These are phyloP conservation scores for Chymomyza amoena DNA, from an alignment of 2,888 invertebrate species.

Conservation along the genomic window DNA sequence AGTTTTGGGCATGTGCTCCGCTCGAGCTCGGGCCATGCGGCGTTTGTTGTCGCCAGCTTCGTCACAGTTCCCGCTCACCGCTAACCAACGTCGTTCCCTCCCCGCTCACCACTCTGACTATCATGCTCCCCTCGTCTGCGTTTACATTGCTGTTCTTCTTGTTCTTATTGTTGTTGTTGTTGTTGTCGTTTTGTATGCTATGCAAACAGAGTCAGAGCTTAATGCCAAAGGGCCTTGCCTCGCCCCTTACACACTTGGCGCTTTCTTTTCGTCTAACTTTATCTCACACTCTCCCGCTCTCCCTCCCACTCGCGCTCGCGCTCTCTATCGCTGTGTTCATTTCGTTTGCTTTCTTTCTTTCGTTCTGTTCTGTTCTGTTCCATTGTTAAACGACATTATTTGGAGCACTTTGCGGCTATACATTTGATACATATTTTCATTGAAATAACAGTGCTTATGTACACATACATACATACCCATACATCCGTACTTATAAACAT, in stretches of 20 bases:
- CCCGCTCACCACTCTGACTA: neutral
- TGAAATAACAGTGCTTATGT: slow-evolving; percentile 33
- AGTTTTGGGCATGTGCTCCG: neutral
- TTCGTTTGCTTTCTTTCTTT: neutral
- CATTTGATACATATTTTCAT: slow-evolving; percentile 54
- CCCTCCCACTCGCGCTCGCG: neutral
- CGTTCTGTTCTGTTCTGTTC: neutral
- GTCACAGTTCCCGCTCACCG: neutral
- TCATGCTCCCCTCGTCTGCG: neutral
- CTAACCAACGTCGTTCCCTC: neutral
- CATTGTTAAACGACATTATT: slow-evolving; percentile 65
- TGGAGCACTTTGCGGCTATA: slow-evolving; percentile 42
- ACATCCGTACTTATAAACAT: neutral
- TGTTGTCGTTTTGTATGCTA: neutral
- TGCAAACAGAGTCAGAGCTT: neutral
- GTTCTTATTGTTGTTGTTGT: neutral
- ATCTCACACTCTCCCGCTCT: neutral
- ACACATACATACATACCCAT: slow-evolving; percentile 24
- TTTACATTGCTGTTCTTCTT: neutral
- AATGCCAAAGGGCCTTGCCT: neutral
- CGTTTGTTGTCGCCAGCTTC: neutral
- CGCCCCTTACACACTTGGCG: neutral
- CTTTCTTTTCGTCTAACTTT: neutral
- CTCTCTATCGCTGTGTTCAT: neutral
- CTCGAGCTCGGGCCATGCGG: neutral